Evolutionary conservation across 2,797 vertebrate species (phyloP).

Genomic region (Columba guinea): DNA sequence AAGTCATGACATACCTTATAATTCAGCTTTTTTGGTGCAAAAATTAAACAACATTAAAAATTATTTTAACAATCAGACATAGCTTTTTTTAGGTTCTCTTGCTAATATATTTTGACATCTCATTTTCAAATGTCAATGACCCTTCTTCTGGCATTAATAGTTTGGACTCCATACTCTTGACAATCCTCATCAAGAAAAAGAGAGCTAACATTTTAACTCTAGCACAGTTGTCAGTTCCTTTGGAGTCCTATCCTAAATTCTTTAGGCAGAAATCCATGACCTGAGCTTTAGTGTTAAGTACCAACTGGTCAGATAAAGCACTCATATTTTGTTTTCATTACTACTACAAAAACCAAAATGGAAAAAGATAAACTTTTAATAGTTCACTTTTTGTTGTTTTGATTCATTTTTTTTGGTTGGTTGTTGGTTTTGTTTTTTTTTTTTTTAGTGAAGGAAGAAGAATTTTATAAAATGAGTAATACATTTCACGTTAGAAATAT

Average conservation of each 20-base stretch:
- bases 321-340: not conserved
- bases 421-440: not conserved
- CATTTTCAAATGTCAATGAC: not conserved
- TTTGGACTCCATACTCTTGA: not conserved
- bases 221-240: not conserved
- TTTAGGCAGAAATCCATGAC: not conserved
- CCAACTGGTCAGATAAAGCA: not conserved
- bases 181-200: not conserved
- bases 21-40: not conserved
- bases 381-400: not conserved
- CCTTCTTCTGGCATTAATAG: not conserved
- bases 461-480: not conserved
- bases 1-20: not conserved
- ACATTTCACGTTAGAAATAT: not conserved
- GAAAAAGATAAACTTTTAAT: not conserved
- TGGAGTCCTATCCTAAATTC: not conserved
- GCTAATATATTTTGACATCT: not conserved
- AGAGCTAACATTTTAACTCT: not conserved
- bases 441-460: accelerated
- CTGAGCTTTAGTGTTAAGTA: not conserved
- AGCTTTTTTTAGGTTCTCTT: not conserved
- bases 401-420: too few relatives aligned
- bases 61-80: not conserved
- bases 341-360: not conserved
- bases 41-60: not conserved